Evolutionary conservation across 2,797 vertebrate species (phyloP), one percentile per base, ranked within the genome.

Genomic region (Natrix natrix): DNA sequence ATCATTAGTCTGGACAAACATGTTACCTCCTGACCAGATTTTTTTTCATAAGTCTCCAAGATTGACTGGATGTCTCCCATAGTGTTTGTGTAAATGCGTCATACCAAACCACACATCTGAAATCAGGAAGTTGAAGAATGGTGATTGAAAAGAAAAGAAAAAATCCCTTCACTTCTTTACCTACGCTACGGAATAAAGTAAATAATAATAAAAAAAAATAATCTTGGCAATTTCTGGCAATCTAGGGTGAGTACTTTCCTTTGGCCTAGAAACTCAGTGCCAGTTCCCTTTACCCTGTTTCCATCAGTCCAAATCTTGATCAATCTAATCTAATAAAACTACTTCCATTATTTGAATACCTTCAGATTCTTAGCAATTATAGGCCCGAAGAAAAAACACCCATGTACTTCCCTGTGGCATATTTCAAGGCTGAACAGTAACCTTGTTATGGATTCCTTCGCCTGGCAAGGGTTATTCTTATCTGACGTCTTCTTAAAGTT

Each of bases 1-100:
- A 90, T 86, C 22, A 61, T 86, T 90, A 86, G 57, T 92, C 43
- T 63, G 87, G 61, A 43, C 57, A 92, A 86, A 92, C 57, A 92
- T 22, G 48, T 61, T 56, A 28, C 32, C 43, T 74, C 61, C 54
- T 48, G 32, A 56, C 32, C 87, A 54, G 66, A 55, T 63, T 28
- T 28, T 32, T 55, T 20, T 61, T 63, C 48, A n/a, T 56, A 56
- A 54, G 1, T 22, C 13, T 66, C 86, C 43, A 63, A 87, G 52
- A 86, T 14, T 17, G 83, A 66, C 60, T 74, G n/a, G 43, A 28
- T 2, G 37, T 59, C 52, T 78, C 66, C 63, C 12, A 32, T 22
- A 59, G 24, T n/a, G 74, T 43, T 60, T 90, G 24, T 66, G 52
- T 66, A 26, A n/a, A 55, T n/a, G 59, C 22, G 12, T 86, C 69